phyloP scores from a whole-genome alignment of 2,888 invertebrate species.

The Zaprionus lineosus region DNA sequence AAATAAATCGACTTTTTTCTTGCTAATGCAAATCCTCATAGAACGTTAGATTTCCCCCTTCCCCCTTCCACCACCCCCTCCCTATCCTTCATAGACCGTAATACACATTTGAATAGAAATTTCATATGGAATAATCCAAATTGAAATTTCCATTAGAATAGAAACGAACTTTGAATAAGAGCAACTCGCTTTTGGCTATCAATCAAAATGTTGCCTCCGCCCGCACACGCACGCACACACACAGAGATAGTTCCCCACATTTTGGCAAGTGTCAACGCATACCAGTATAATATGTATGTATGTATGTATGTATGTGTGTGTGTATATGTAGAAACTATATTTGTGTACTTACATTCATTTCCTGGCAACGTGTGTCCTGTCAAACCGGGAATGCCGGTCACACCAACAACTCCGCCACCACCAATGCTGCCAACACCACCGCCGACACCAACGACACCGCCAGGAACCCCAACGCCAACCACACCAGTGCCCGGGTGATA shows the following conservation, averaged over 20 bases:
- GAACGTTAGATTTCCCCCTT: too few species aligned
- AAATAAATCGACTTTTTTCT: too few species aligned
- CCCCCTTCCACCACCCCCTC: too few species aligned
- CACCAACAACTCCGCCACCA: slow-evolving; percentile 46
- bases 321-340: slow-evolving; percentile 13
- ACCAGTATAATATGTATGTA: neutral
- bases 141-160: neutral
- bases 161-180: neutral
- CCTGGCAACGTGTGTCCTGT: slow-evolving; percentile 88
- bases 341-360: slow-evolving; percentile 88
- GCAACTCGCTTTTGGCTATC: slow-evolving; percentile 11
- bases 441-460: slow-evolving; percentile 42
- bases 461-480: slow-evolving; percentile 57
- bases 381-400: slow-evolving; percentile 84
- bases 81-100: neutral
- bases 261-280: neutral
- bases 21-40: too few species aligned
- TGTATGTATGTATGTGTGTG: slow-evolving; percentile 14
- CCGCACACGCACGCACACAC: neutral
- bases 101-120: too few species aligned
- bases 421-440: slow-evolving; percentile 47
- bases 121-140: neutral
- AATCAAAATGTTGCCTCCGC: slow-evolving; percentile 15
- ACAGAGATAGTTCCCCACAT: too few species aligned
- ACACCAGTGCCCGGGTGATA: slow-evolving; percentile 89